phyloP scores from a whole-genome alignment of 2,888 invertebrate species.

The Tetragnatha montana region DNA sequence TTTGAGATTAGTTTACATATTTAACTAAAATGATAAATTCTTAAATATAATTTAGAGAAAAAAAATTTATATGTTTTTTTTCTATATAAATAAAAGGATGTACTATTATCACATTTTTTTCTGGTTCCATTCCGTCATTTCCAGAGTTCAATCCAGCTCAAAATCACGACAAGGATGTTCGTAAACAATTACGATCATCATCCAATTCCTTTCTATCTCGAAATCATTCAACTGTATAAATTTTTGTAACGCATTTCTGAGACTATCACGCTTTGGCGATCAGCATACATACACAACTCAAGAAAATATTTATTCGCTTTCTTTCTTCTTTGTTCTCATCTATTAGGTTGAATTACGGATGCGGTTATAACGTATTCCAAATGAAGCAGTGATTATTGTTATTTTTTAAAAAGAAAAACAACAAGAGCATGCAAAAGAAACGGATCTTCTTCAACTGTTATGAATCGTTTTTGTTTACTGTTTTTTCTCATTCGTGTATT shows the following conservation, averaged over 20 bases:
- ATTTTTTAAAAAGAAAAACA: conserved; percentile 26
- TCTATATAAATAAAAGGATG: too few relatives aligned
- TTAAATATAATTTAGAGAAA: too few relatives aligned
- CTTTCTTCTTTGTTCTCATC: conserved; percentile 7
- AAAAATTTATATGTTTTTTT: too few relatives aligned
- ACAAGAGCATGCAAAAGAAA: neutral
- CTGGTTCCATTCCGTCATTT: too few relatives aligned
- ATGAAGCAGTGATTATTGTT: conserved; percentile 5
- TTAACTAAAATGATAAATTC: too few relatives aligned
- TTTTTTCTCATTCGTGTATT: neutral
- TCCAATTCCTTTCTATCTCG: neutral
- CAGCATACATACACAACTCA: conserved; percentile 18
- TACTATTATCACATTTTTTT: too few relatives aligned
- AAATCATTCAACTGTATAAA: conserved; percentile 13
- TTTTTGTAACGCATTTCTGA: neutral
- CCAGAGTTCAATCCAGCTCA: too few relatives aligned
- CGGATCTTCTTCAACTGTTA: conserved; percentile 24
- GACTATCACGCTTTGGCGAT: conserved; percentile 29
- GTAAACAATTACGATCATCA: neutral
- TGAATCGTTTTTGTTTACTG: conserved; percentile 1
- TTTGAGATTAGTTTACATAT: too few relatives aligned
- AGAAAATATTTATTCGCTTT: neutral
- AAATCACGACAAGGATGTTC: too few relatives aligned
- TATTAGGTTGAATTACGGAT: conserved; percentile 8
- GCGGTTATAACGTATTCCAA: conserved; percentile 20